Conservation (phyloP, 2,113 vertebrate species). For the Strix aluco region DNA sequence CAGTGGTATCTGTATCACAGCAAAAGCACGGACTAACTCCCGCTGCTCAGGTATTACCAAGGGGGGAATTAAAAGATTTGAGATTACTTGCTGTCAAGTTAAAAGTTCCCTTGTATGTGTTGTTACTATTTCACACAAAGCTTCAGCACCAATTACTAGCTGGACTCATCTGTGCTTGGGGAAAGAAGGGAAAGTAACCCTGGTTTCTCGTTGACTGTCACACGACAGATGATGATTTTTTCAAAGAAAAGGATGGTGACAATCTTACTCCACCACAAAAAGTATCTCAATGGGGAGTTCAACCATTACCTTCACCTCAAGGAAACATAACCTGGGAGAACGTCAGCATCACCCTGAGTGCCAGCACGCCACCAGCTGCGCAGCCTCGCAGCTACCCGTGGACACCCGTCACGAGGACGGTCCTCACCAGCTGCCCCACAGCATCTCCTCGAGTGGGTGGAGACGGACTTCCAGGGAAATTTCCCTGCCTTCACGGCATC, state of each 20-base stretch:
- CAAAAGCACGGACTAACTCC: neutral
- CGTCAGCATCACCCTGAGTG: rapidly evolving
- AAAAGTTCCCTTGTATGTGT: neutral
- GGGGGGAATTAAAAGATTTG: neutral
- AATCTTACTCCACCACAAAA: neutral
- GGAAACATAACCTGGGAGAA: neutral
- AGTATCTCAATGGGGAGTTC: neutral
- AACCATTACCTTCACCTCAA: neutral
- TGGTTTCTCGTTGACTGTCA: neutral
- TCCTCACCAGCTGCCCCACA: neutral
- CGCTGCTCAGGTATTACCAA: neutral
- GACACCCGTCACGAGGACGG: rapidly evolving
- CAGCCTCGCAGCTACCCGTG: neutral
- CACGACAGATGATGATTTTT: rapidly evolving
- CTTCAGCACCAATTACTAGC: neutral
- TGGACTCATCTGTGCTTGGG: neutral
- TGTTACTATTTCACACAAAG: neutral
- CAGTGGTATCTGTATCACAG: neutral
- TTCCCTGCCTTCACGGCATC: neutral
- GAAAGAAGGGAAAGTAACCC: neutral
- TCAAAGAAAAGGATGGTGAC: neutral
- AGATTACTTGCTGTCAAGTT: neutral
- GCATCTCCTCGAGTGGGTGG: rapidly evolving
- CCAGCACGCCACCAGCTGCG: rapidly evolving
- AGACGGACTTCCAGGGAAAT: rapidly evolving